Conservation (phyloP, 2,113 vertebrate species). For the Sphaerodactylus townsendi region DNA sequence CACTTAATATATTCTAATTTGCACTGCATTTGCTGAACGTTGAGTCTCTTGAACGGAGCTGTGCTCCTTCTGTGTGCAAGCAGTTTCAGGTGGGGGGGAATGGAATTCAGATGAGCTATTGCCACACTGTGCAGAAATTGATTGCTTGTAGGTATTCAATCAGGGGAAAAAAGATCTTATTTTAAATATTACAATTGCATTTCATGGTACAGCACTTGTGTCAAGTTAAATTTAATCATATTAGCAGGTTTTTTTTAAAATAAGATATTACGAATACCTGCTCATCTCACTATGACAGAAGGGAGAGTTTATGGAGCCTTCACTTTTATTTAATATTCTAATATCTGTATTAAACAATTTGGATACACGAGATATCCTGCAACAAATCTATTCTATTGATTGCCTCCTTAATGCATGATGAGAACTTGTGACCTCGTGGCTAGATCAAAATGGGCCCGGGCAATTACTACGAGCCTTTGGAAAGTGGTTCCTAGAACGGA, state of each 20-base stretch:
- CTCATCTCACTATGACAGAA: slow-evolving; percentile 43
- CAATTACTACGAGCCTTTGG: neutral
- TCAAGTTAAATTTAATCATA: slow-evolving; percentile 63
- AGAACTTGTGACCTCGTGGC: slow-evolving; percentile 25
- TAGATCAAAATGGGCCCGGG: neutral
- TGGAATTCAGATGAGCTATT: slow-evolving; percentile 55
- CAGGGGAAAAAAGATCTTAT: slow-evolving; percentile 46
- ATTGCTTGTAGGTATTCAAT: slow-evolving; percentile 52
- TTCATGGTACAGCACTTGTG: slow-evolving; percentile 43
- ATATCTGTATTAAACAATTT: slow-evolving; percentile 52
- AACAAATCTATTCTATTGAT: slow-evolving; percentile 47
- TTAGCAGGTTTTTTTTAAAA: slow-evolving; percentile 16
- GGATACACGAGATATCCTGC: slow-evolving; percentile 22
- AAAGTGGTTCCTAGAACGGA: neutral
- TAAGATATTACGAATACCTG: slow-evolving; percentile 32
- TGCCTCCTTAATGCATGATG: slow-evolving; percentile 40
- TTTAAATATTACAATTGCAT: slow-evolving; percentile 56
- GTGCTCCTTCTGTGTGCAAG: slow-evolving; percentile 24
- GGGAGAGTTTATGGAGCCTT: slow-evolving; percentile 48
- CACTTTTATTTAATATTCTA: slow-evolving; percentile 56
- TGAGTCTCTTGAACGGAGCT: slow-evolving; percentile 30
- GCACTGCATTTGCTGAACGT: slow-evolving; percentile 32
- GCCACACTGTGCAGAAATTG: slow-evolving; percentile 31
- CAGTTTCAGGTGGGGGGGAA: slow-evolving; percentile 31
- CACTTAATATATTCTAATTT: slow-evolving; percentile 50